Conservation (phyloP, 2,888 invertebrate genomes). For the Agriopis marginaria region DNA sequence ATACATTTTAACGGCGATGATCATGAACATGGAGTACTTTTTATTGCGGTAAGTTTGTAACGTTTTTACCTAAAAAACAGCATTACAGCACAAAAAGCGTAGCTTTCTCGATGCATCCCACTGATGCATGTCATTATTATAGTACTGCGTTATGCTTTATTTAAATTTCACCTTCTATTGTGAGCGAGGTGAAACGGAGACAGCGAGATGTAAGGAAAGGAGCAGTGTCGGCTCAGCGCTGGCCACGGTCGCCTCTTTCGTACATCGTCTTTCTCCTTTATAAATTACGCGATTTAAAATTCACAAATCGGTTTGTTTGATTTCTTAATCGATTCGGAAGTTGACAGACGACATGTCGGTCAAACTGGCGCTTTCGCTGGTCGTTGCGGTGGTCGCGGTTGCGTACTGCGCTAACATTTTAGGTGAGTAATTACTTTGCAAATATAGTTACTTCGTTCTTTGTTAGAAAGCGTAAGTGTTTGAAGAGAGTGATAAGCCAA, state of each 20-base stretch:
- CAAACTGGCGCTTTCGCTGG: slow-evolving; percentile 72
- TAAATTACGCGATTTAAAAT: slow-evolving; percentile 61
- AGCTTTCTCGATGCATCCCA: slow-evolving; percentile 81
- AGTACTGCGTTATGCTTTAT: slow-evolving; percentile 79
- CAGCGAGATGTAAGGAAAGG: slow-evolving; percentile 78
- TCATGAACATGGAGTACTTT: no score
- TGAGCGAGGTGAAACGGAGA: slow-evolving; percentile 80
- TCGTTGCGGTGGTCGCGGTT: slow-evolving; percentile 62
- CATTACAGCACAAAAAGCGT: slow-evolving; percentile 36
- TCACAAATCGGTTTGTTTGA: slow-evolving; percentile 53
- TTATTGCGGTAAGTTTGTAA: no score
- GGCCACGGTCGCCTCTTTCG: slow-evolving; percentile 75
- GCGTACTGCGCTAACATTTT: slow-evolving; percentile 75
- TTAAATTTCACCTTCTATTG: slow-evolving; percentile 86
- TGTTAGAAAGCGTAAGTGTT: slow-evolving; percentile 3
- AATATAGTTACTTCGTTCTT: slow-evolving; percentile 20
- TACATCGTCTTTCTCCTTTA: slow-evolving; percentile 54
- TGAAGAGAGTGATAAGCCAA: slow-evolving; percentile 4
- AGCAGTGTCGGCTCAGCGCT: slow-evolving; percentile 74
- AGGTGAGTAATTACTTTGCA: slow-evolving; percentile 71
- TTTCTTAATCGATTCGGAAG: slow-evolving; percentile 45
- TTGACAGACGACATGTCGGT: slow-evolving; percentile 69
- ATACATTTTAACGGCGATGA: no score
- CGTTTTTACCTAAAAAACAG: background rate
- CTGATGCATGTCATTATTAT: slow-evolving; percentile 75